Evolutionary conservation across 2,888 invertebrate genomes (phyloP), one percentile per base, ranked within the genome.

Genomic region (Stenolophus ochropezus): DNA sequence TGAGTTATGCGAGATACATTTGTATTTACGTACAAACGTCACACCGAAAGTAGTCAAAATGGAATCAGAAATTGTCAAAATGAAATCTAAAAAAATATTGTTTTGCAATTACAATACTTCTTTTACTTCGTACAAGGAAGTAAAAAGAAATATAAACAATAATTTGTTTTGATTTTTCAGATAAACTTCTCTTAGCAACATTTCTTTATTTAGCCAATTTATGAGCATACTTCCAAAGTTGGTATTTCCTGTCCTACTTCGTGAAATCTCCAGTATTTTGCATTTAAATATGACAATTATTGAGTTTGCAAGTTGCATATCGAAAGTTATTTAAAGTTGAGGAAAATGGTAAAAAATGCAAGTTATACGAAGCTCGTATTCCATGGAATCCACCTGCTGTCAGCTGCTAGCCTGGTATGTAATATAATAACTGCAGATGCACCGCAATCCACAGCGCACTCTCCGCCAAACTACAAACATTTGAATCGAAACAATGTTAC

Each of bases 401-500:
- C 33, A 42, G 33, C 33, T 42, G 33, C 11, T 11, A 42, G 11
- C 8, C 33, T 42, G 33, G 8, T 42, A 42, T 8, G 33, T 42
- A 42, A 42, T 42, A 42, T 42, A 42, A 42, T 42, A 42, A 42
- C 33, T 42, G 8, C 33, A 42, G 33, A 42, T 42, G 33, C 33
- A 18, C 18, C 73, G 42, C 18, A 71, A 20, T 47, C 18, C 2
- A 42, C 14, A 6, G 4, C 61, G 25, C 25, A 42, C 33, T 42
- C 33, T 42, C 33, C 11, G 11, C 33, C 33, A 42, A 42, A 42
- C 33, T 42, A 65, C 78, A 78, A 49, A 79, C 79, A 79, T 79
- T 79, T 79, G 79, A 79, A 79, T 81, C 58, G 80, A 81, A 81
- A 81, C 80, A 81, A 58, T 81, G 80, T 81, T 73, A 81, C 73